A percentile compares a stretch with the other conserved stretches of the same genome.
phyloP scores from a whole-genome alignment of 1,140 invertebrate species.

The Bombus balteatus region DNA sequence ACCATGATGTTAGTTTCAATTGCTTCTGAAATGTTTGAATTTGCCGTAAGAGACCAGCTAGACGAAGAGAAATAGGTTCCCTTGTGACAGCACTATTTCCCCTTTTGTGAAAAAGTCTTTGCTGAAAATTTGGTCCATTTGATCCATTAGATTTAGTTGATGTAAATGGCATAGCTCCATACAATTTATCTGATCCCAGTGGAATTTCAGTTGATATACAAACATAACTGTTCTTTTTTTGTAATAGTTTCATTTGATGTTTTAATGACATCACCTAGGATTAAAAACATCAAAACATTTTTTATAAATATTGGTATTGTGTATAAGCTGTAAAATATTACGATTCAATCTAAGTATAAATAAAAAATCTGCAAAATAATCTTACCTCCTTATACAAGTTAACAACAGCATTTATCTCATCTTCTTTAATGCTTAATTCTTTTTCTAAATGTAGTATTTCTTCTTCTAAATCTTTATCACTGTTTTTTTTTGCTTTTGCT shows the following conservation, averaged over 20 bases:
- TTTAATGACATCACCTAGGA: slow-evolving; percentile 79
- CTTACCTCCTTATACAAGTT: slow-evolving; percentile 82
- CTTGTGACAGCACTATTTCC: slow-evolving; percentile 13
- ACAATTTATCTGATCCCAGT: neutral
- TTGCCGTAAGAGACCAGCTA: slow-evolving; percentile 72
- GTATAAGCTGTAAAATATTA: neutral
- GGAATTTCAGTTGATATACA: slow-evolving; percentile 67
- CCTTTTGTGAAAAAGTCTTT: slow-evolving; percentile 39
- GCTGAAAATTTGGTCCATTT: slow-evolving; percentile 15
- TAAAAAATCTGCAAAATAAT: neutral
- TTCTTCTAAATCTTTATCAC: slow-evolving; percentile 70
- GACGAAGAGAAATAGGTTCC: slow-evolving; percentile 65
- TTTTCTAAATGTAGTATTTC: slow-evolving; percentile 79
- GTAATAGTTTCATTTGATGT: slow-evolving; percentile 79
- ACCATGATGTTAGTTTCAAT: slow-evolving; percentile 64
- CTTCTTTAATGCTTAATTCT: slow-evolving; percentile 80
- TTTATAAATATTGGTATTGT: neutral
- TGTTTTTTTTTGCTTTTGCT: slow-evolving; percentile 66
- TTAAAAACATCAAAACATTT: neutral
- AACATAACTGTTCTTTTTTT: slow-evolving; percentile 76
- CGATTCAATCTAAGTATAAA: neutral
- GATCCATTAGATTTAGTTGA: slow-evolving; percentile 22
- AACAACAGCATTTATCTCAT: slow-evolving; percentile 82
- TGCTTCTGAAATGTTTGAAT: slow-evolving; percentile 78
- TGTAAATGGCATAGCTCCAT: slow-evolving; percentile 20